phyloP scores from a whole-genome alignment of 2,113 vertebrate genomes.

The Plestiodon gilberti region DNA sequence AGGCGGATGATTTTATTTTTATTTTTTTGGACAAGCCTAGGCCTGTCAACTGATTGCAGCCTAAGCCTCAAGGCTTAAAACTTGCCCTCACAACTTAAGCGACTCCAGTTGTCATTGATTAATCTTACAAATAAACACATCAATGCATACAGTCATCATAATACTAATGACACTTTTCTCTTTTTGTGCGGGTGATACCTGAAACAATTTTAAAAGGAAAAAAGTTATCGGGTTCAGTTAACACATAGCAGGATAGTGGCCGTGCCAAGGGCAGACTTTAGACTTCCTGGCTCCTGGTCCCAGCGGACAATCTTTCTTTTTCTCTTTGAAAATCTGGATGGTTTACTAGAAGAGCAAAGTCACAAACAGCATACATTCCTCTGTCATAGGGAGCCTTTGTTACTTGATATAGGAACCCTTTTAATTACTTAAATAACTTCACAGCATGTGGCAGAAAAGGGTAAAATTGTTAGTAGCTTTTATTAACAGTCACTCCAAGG shows the following conservation, averaged over 20 bases:
- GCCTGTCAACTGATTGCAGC: too few relatives aligned
- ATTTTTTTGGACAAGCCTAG: too few relatives aligned
- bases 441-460: constrained; percentile 69
- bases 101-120: neutral
- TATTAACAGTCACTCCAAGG: constrained; percentile 49
- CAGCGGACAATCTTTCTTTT: constrained; percentile 59
- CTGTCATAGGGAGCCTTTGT: constrained; percentile 68
- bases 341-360: constrained; percentile 72
- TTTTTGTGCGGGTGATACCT: neutral
- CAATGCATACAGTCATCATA: neutral
- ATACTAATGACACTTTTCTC: neutral
- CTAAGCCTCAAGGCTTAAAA: neutral
- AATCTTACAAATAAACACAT: neutral
- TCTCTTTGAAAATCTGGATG: constrained; percentile 71
- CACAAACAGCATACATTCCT: constrained; percentile 75
- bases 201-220: neutral
- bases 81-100: neutral
- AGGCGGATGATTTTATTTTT: too few relatives aligned
- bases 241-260: neutral
- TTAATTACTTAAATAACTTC: constrained; percentile 79
- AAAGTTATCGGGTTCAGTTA: neutral
- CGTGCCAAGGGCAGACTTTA: constrained; percentile 30
- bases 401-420: constrained; percentile 75
- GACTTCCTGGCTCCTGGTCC: constrained; percentile 57
- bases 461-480: constrained; percentile 68